Evolutionary conservation across 2,797 vertebrate species (phyloP).

Genomic region (Cirrhinus mrigala): DNA sequence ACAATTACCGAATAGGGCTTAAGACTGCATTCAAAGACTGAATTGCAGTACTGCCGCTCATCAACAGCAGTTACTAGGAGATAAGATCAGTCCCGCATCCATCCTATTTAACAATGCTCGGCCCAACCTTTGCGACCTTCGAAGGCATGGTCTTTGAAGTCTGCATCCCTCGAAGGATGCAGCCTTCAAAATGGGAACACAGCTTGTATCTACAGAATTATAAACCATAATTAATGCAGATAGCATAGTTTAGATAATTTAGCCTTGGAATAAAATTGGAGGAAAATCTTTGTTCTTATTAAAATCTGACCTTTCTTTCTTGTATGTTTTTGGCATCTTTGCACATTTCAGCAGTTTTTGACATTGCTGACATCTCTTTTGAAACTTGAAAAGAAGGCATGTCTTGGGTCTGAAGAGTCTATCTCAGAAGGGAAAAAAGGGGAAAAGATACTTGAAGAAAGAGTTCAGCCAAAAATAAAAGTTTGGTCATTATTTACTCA

Average conservation of each 20-base stretch:
- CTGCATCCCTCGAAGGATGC: not conserved
- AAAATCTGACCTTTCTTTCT: not conserved
- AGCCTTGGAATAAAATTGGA: too few species aligned
- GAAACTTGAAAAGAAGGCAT: not conserved
- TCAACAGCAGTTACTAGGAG: not conserved
- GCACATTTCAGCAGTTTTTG: not conserved
- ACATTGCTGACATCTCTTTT: not conserved
- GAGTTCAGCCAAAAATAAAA: not conserved
- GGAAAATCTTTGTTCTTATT: not conserved
- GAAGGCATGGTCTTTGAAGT: not conserved
- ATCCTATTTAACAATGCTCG: not conserved
- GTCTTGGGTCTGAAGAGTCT: not conserved
- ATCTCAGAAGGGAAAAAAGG: not conserved
- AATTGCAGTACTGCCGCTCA: not conserved
- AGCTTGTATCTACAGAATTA: not conserved
- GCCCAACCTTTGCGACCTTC: not conserved
- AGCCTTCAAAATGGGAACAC: not conserved
- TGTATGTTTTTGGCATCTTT: not conserved
- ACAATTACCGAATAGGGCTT: too few species aligned
- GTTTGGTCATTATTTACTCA: not conserved
- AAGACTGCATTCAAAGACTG: not conserved
- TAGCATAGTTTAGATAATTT: not conserved
- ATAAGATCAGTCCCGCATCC: not conserved
- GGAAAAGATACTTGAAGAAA: not conserved
- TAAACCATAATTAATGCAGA: not conserved